A percentile compares a stretch with the other conserved stretches of the same genome.
Evolutionary conservation across 2,888 invertebrate species (phyloP).

Genomic region (Brassicogethes aeneus): DNA sequence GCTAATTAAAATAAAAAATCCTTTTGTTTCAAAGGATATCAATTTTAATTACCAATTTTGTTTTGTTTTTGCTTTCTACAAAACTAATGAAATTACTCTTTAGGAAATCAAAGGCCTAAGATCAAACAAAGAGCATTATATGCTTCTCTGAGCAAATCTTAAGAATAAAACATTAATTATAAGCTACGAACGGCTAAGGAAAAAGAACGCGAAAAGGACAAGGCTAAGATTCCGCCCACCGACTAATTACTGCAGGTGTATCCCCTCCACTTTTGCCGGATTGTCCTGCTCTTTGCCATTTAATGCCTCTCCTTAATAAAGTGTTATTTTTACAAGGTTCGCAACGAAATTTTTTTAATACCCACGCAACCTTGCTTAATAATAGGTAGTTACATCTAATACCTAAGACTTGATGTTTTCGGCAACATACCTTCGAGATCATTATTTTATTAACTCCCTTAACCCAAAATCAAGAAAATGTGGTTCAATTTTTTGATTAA

Average conservation of each 20-base stretch:
- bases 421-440: too few relatives aligned
- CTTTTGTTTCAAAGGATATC: too few relatives aligned
- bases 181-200: slow-evolving; percentile 25
- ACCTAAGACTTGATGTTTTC: too few relatives aligned
- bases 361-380: too few relatives aligned
- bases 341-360: too few relatives aligned
- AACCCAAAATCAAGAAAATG: too few relatives aligned
- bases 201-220: slow-evolving; percentile 13
- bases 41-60: not conserved
- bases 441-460: too few relatives aligned
- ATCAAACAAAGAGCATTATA: slow-evolving; percentile 1
- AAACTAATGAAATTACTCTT: not conserved
- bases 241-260: slow-evolving; percentile 34
- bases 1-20: too few relatives aligned
- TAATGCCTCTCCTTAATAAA: not conserved
- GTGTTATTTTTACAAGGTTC: too few relatives aligned
- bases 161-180: slow-evolving; percentile 32
- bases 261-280: slow-evolving; percentile 17
- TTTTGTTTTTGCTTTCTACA: too few relatives aligned
- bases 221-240: slow-evolving; percentile 26
- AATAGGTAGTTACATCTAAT: too few relatives aligned
- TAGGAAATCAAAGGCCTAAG: not conserved
- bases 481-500: too few relatives aligned
- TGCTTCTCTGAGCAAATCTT: slow-evolving; percentile 22
- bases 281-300: not conserved